Conservation (phyloP, 2,888 invertebrate species). For the Baronia brevicornis region DNA sequence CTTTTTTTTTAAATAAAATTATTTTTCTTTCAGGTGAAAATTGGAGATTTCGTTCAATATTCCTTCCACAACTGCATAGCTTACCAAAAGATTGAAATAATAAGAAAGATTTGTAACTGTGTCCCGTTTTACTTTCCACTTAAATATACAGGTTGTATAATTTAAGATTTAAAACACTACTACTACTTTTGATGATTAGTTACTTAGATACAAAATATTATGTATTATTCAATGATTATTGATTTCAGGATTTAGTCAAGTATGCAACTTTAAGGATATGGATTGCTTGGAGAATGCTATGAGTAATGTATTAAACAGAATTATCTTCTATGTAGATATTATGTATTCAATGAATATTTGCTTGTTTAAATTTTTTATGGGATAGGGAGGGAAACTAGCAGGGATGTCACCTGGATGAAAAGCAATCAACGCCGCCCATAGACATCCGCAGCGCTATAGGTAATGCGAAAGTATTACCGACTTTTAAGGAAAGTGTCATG, state of each 20-base stretch:
- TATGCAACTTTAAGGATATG: constrained; percentile 69
- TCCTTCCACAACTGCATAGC: constrained; percentile 80
- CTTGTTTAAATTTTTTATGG: not conserved
- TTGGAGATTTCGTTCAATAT: constrained; percentile 60
- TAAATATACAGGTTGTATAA: constrained; percentile 31
- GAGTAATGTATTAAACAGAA: constrained; percentile 12
- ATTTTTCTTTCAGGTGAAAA: constrained; percentile 35
- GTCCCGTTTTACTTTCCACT: constrained; percentile 74
- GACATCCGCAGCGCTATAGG: too few species aligned
- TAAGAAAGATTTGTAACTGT: constrained; percentile 73
- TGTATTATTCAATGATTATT: too few species aligned
- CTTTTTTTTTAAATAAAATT: not conserved
- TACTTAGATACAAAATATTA: not conserved
- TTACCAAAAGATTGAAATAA: constrained; percentile 67
- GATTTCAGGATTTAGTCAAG: constrained; percentile 43
- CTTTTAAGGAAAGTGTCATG: too few species aligned
- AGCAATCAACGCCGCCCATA: too few species aligned
- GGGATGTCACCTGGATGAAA: too few species aligned
- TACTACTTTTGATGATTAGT: not conserved
- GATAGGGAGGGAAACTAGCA: too few species aligned
- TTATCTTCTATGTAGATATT: not conserved
- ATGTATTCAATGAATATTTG: not conserved
- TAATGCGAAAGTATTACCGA: too few species aligned
- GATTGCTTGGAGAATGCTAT: constrained; percentile 53
- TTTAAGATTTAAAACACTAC: constrained; percentile 2